Evolutionary conservation across 2,113 vertebrate genomes (phyloP).

Genomic region (Boulengeromyrus knoepffleri): DNA sequence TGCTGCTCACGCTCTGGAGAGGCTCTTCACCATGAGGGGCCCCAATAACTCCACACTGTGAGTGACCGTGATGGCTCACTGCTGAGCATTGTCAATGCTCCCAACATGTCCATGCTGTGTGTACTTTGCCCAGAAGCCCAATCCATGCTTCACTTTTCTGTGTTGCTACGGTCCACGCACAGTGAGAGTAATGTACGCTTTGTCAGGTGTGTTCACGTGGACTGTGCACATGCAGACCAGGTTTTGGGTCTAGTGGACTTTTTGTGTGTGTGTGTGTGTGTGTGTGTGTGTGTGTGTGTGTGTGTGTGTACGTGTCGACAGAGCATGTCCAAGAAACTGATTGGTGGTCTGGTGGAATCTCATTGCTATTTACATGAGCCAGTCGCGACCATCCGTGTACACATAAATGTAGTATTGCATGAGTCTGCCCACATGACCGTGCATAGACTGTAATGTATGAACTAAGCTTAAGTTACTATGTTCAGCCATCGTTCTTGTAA

Average conservation of each 20-base stretch:
- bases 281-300: neutral
- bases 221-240: neutral
- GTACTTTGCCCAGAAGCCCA: neutral
- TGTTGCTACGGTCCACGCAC: neutral
- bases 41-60: conserved; percentile 80
- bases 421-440: neutral
- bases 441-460: neutral
- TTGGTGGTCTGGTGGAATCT: neutral
- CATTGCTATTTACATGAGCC: neutral
- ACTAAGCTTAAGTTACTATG: neutral
- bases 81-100: too few species aligned
- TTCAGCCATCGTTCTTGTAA: neutral
- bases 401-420: neutral
- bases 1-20: conserved; percentile 87
- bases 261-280: neutral
- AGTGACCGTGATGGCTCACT: conserved; percentile 31
- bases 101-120: neutral
- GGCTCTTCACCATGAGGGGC: conserved; percentile 93
- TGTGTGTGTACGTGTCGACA: neutral
- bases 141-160: neutral
- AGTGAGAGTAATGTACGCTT: neutral
- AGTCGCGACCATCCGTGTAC: neutral
- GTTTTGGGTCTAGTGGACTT: neutral
- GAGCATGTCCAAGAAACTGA: neutral
- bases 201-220: too few species aligned